Evolutionary conservation across 2,113 vertebrate species (phyloP).

Genomic region (Ceratotherium simum): DNA sequence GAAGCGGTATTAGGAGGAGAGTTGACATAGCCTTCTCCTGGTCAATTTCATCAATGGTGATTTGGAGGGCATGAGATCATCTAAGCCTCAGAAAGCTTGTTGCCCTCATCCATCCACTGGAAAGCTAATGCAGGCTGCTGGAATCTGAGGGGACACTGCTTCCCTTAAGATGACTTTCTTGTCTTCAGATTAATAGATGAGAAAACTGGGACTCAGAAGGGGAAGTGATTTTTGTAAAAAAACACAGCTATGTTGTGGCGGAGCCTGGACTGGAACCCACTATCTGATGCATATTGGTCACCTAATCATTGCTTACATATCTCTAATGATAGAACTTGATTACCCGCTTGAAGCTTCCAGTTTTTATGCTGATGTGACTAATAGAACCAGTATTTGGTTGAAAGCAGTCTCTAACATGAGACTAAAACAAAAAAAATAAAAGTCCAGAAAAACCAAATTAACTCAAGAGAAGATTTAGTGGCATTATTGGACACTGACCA

Average conservation of each 20-base stretch:
- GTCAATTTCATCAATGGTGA: constrained; percentile 75
- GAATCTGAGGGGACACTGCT: not conserved
- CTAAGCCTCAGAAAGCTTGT: constrained; percentile 10
- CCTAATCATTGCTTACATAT: not conserved
- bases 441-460: not conserved
- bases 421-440: not conserved
- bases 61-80: constrained; percentile 81
- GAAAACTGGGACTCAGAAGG: not conserved
- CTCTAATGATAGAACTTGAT: not conserved
- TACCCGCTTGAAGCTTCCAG: not conserved
- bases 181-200: not conserved
- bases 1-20: constrained; percentile 73
- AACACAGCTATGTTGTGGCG: not conserved
- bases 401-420: not conserved
- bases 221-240: not conserved
- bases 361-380: not conserved
- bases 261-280: not conserved
- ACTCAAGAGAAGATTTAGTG: not conserved
- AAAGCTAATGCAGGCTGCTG: constrained; percentile 9
- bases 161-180: not conserved
- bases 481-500: not conserved
- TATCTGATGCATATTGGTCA: not conserved
- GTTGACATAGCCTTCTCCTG: constrained; percentile 73
- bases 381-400: not conserved
- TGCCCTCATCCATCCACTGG: constrained; percentile 52